Conservation (phyloP, 2,113 vertebrate species). For the Pipa parva region DNA sequence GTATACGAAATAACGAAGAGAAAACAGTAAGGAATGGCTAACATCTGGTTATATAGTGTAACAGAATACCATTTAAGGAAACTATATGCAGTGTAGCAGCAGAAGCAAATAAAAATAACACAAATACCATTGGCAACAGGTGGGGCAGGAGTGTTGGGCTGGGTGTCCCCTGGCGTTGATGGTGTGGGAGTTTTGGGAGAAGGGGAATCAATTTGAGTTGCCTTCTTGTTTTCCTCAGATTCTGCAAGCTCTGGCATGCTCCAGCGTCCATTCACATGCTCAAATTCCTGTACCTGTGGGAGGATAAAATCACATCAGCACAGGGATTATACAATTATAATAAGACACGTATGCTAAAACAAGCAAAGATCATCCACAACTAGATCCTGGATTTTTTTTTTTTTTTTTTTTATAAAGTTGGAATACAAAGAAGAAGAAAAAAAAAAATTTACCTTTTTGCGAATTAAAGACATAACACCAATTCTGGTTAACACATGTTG, state of each 20-base stretch:
- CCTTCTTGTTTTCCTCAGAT: conserved; percentile 90
- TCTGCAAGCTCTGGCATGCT: conserved; percentile 97
- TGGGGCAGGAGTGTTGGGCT: conserved; percentile 88
- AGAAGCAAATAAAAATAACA: background rate
- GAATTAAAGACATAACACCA: conserved; percentile 96
- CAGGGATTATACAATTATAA: background rate
- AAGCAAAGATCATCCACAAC: too few relatives aligned
- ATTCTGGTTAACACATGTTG: conserved; percentile 96
- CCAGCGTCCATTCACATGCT: conserved; percentile 96
- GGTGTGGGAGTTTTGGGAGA: conserved; percentile 73
- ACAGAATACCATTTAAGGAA: too few relatives aligned
- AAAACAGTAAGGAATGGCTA: background rate
- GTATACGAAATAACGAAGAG: too few relatives aligned
- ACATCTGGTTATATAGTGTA: too few relatives aligned
- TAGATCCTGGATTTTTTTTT: too few relatives aligned
- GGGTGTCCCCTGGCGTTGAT: conserved; percentile 90
- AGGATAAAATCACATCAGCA: background rate
- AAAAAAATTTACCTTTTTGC: conserved; percentile 82
- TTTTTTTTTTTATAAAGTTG: too few relatives aligned
- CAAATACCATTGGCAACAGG: conserved; percentile 62
- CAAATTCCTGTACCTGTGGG: conserved; percentile 92
- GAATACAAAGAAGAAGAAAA: too few relatives aligned
- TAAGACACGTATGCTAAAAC: rapidly evolving
- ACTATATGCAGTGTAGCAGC: too few relatives aligned
- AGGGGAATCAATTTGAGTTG: conserved; percentile 79